Evolutionary conservation across 2,888 invertebrate genomes (phyloP).

Genomic region (Ellobium chinense): DNA sequence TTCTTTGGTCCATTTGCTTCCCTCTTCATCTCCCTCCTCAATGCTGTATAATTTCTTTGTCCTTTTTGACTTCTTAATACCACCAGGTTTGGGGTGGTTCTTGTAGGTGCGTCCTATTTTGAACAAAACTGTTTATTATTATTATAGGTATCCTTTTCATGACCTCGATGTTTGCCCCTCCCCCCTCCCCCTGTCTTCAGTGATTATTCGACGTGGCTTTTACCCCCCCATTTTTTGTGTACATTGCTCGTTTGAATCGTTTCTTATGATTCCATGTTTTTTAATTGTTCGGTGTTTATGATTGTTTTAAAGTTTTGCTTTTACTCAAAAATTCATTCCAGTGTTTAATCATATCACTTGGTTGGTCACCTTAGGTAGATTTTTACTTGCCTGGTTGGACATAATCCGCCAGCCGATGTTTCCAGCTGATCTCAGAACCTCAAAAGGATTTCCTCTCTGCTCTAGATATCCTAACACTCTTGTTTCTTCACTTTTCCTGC

Average conservation of each 20-base stretch:
- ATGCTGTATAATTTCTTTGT: conserved; percentile 4
- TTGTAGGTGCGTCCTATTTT: neutral
- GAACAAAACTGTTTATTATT: neutral
- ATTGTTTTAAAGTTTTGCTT: conserved; percentile 40
- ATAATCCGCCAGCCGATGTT: neutral
- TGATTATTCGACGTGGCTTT: conserved; percentile 22
- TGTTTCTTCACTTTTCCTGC: neutral
- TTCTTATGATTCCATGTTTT: conserved; percentile 28
- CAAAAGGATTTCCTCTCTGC: neutral
- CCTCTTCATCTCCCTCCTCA: neutral
- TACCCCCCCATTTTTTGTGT: conserved; percentile 13
- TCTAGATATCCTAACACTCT: neutral
- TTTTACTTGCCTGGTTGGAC: conserved; percentile 16
- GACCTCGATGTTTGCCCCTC: conserved; percentile 16
- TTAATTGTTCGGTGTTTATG: conserved; percentile 52
- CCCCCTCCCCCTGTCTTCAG: conserved; percentile 23
- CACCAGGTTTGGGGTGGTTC: neutral
- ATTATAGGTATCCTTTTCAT: conserved; percentile 2
- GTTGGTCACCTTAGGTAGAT: conserved; percentile 42
- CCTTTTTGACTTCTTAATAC: neutral
- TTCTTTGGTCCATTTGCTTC: conserved; percentile 15
- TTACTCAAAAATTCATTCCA: conserved; percentile 53
- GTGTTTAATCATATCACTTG: conserved; percentile 43
- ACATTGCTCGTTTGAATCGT: conserved; percentile 32
- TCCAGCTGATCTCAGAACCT: conserved; percentile 34